phyloP scores from a whole-genome alignment of 37 sponge, comb jelly and placozoan genomes.

The Cladorhizidae sp. region DNA sequence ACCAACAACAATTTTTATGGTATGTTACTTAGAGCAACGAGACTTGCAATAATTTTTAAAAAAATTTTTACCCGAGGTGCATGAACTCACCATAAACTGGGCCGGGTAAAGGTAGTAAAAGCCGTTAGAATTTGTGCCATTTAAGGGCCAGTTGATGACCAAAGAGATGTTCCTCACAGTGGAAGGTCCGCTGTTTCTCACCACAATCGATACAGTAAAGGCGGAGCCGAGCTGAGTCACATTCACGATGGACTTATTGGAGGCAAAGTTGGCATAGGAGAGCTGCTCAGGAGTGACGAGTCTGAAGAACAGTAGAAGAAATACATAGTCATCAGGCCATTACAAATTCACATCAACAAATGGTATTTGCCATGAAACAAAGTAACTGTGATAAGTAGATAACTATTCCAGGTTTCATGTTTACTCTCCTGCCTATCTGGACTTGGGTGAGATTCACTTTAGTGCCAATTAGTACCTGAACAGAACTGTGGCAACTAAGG shows the following conservation, averaged over 20 bases:
- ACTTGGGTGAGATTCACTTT: too few species aligned
- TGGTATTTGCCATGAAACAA: too few species aligned
- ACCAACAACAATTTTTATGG: too few species aligned
- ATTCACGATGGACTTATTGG: not conserved
- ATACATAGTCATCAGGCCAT: too few species aligned
- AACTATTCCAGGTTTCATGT: too few species aligned
- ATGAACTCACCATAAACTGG: constrained; percentile 8
- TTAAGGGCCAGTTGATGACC: constrained; percentile 50
- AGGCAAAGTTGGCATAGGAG: not conserved
- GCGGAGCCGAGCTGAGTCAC: constrained; percentile 31
- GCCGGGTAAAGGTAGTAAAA: constrained; percentile 28
- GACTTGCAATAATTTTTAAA: too few species aligned
- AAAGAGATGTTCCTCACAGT: constrained; percentile 15
- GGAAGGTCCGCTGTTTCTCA: constrained; percentile 43
- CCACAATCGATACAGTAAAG: constrained; percentile 3
- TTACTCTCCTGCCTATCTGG: too few species aligned
- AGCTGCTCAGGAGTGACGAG: constrained; percentile 17
- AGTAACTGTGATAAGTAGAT: too few species aligned
- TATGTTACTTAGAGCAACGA: too few species aligned
- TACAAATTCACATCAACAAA: too few species aligned
- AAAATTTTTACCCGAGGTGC: not conserved
- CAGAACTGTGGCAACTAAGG: too few species aligned
- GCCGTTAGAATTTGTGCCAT: not conserved
- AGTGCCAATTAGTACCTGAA: too few species aligned
- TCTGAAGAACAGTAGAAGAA: not conserved